These are phyloP conservation scores for Serilophus lunatus DNA, from an alignment of 2,113 vertebrate genomes.

Conservation along the genomic window DNA sequence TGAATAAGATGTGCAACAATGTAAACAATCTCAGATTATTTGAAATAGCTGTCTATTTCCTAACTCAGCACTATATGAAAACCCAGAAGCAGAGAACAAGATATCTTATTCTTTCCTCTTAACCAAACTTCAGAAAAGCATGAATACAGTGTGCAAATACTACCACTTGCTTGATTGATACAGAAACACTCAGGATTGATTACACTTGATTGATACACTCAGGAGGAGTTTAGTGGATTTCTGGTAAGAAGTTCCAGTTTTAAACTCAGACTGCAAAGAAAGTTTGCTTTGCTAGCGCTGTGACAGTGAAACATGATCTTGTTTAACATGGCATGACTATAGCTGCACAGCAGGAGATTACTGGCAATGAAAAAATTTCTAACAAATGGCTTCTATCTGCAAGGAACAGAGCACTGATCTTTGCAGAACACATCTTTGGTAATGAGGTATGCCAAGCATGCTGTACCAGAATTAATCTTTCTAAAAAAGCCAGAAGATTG, in stretches of 20 bases:
- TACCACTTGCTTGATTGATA: not conserved
- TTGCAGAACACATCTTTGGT: slow-evolving; percentile 6
- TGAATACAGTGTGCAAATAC: not conserved
- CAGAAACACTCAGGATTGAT: not conserved
- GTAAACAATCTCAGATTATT: not conserved
- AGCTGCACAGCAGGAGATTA: not conserved
- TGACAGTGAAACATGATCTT: slow-evolving; percentile 29
- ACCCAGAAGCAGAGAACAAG: not conserved
- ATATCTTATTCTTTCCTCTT: not conserved
- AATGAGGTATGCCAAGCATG: not conserved
- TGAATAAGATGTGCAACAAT: not conserved
- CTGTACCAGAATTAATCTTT: slow-evolving; percentile 3
- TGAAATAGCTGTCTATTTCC: not conserved
- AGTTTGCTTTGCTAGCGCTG: not conserved
- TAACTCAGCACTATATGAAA: not conserved
- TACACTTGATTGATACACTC: not conserved
- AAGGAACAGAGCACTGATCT: slow-evolving; percentile 16
- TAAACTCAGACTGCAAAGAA: not conserved
- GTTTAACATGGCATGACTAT: not conserved
- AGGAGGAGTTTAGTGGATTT: not conserved
- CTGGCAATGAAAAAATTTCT: not conserved
- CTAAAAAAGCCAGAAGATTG: not conserved
- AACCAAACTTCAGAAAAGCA: slow-evolving; percentile 5
- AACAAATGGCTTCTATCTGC: not conserved
- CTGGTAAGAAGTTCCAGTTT: not conserved